A percentile compares a stretch with the other conserved stretches of the same genome.
Conservation (phyloP, 2,797 vertebrate species). For the Poecilia picta region DNA sequence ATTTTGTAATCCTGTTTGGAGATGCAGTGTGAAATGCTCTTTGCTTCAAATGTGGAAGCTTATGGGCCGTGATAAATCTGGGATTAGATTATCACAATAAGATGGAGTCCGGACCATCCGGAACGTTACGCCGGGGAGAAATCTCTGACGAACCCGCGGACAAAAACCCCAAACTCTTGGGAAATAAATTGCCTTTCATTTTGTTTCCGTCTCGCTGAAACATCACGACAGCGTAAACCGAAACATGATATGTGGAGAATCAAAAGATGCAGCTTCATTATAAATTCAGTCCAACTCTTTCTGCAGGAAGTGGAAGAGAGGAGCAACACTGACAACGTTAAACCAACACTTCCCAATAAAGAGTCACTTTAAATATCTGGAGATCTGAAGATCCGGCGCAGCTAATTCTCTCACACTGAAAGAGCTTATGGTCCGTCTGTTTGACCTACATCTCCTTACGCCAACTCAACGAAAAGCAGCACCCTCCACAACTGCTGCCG, state of each 20-base stretch:
- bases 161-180: slow-evolving; percentile 4
- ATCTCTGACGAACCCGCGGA: slow-evolving; percentile 5
- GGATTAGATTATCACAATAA: slow-evolving; percentile 73
- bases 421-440: not conserved
- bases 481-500: not conserved
- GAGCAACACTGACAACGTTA: not conserved
- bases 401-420: not conserved
- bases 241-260: not conserved
- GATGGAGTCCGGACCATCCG: slow-evolving; percentile 41
- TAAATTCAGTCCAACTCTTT: slow-evolving; percentile 26
- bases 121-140: slow-evolving; percentile 44
- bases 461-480: not conserved
- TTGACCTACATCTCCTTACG: not conserved
- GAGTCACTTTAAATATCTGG: not conserved
- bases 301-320: slow-evolving; percentile 12
- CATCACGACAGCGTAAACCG: not conserved
- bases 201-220: not conserved
- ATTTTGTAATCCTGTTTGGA: slow-evolving; percentile 77
- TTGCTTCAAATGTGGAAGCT: slow-evolving; percentile 66
- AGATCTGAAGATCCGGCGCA: not conserved
- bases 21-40: slow-evolving; percentile 78
- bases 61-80: slow-evolving; percentile 69
- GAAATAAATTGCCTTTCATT: slow-evolving; percentile 2
- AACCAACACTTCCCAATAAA: not conserved
- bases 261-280: slow-evolving; percentile 18